These are phyloP conservation scores for Mirza zaza DNA, from an alignment of 2,113 vertebrate genomes.

Conservation along the genomic window DNA sequence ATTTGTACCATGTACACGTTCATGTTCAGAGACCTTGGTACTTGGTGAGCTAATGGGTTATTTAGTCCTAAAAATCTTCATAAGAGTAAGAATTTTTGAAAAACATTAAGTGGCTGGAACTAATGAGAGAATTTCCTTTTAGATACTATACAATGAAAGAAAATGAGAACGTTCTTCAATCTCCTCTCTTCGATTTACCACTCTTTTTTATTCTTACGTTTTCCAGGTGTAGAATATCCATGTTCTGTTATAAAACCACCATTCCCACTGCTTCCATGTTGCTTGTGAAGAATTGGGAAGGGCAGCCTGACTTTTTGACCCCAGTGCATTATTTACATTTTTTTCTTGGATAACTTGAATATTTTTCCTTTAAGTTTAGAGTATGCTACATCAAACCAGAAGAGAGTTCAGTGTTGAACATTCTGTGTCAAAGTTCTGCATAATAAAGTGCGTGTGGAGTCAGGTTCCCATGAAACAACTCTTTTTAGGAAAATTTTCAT, in stretches of 20 bases:
- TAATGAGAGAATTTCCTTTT: neutral
- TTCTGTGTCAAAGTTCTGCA: neutral
- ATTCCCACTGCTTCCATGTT: neutral
- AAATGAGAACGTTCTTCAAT: neutral
- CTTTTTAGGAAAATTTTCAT: neutral
- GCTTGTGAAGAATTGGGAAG: neutral
- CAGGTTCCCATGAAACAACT: neutral
- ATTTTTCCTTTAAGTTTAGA: neutral
- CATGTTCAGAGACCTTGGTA: neutral
- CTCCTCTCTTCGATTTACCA: neutral
- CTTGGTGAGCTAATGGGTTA: neutral
- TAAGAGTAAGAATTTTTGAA: neutral
- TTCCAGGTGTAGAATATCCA: neutral
- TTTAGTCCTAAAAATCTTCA: conserved; percentile 1
- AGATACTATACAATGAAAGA: neutral
- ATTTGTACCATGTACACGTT: neutral
- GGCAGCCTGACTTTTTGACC: neutral
- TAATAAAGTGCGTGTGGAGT: neutral
- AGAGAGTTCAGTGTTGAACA: neutral
- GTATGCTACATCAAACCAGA: neutral
- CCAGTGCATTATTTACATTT: neutral
- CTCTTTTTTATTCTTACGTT: neutral
- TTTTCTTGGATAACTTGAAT: neutral
- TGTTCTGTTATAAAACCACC: neutral
- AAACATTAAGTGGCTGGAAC: neutral